Base-by-base conservation (phyloP, 30 jellyfish, hydroid and myxozoan species). In the Hydra vulgaris region DNA sequence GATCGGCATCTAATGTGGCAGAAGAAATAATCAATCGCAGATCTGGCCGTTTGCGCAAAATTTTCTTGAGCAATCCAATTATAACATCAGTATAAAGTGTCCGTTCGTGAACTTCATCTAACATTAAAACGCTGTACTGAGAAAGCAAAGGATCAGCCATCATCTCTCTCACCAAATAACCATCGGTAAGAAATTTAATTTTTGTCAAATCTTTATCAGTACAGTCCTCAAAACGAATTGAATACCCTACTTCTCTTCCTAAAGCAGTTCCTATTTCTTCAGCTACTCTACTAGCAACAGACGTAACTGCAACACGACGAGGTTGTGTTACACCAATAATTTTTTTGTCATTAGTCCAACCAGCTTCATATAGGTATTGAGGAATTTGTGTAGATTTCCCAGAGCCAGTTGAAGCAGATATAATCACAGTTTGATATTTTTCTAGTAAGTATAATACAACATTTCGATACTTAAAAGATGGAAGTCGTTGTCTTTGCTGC, bases 381-480 rank as follows among this genome's bases (percentile, higher is more conserved):
- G 76, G 54, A 22, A 94, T 96, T 84, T 95, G 99, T 7, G 99
- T 95, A 4, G 99, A 82, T 71, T 95, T 95, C 19, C 99, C 99
- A 24, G 97, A 88, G 8, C 99, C 99, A 26, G 99, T 95, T 74
- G 96, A 95, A 8, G 98, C 99, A 72, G 95, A 95, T 67, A 95
- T 85, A 0, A 95, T 92, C 40, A 88, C 78, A 0, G 99, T 89
- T 74, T 95, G 99, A 74, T 74, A 95, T 24, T 89, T 82, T 70
- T 95, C 97, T 53, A 95, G 70, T 17, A 89, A 83, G 79, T 95
- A 88, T 20, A 95, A 77, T 40, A 89, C 87, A 67, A 82, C 95
- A 75, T 87, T 89, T 26, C 95, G 89, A 74, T 85, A 95, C 91
- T 89, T 83, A 83, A 86, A 89, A 18, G 89, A 97, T n/a, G 99